Conservation (phyloP, 2,797 vertebrate genomes). For the Neosalanx taihuensis region DNA sequence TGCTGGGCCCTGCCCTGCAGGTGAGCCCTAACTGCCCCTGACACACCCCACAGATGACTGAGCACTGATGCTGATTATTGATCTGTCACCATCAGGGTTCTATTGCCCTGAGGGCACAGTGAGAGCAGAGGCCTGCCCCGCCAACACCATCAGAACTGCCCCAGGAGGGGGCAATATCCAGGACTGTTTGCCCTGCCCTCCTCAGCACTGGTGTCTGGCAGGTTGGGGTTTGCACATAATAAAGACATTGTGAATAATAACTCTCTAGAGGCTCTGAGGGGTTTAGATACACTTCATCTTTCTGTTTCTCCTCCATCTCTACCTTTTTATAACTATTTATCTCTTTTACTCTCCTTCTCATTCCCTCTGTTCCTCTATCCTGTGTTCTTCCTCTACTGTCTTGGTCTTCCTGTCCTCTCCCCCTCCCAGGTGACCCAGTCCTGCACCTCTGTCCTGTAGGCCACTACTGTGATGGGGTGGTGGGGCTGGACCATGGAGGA, state of each 20-base stretch:
- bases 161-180: conserved; percentile 72
- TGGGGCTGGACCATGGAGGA: conserved; percentile 49
- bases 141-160: conserved; percentile 72
- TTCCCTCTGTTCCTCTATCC: not conserved
- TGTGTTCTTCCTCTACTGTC: not conserved
- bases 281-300: not conserved
- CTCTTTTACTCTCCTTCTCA: too few relatives aligned
- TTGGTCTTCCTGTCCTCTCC: not conserved
- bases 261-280: too few relatives aligned
- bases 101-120: conserved; percentile 84
- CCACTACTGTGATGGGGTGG: conserved; percentile 81
- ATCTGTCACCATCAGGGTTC: conserved; percentile 69
- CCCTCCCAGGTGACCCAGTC: conserved; percentile 71
- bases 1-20: conserved; percentile 84
- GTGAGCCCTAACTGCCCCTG: conserved; percentile 51
- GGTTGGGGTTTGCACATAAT: conserved; percentile 59
- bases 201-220: conserved; percentile 82
- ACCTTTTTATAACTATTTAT: not conserved
- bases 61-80: not conserved
- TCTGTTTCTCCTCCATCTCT: not conserved
- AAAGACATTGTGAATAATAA: not conserved
- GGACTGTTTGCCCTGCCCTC: conserved; percentile 83
- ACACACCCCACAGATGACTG: not conserved
- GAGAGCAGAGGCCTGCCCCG: conserved; percentile 74
- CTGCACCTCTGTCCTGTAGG: conserved; percentile 76